Evolutionary conservation across 1,140 invertebrate genomes (phyloP).

Genomic region (Holotrichia oblita): DNA sequence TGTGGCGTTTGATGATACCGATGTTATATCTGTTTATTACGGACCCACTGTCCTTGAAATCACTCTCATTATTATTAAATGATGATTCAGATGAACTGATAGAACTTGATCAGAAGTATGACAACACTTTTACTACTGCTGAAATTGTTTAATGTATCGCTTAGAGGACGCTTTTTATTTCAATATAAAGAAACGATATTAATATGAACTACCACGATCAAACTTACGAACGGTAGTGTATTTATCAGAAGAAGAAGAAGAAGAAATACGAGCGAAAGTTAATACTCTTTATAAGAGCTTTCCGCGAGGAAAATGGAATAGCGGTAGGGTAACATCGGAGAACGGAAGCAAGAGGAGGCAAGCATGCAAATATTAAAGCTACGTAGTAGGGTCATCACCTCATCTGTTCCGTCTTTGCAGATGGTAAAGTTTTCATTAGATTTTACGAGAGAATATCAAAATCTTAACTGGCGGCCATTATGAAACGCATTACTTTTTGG

Average conservation of each 20-base stretch:
- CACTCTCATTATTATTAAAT: no score
- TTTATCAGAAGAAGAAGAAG: neutral
- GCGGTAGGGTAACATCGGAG: neutral
- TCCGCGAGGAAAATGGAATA: neutral
- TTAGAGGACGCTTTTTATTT: no score
- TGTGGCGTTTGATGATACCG: no score
- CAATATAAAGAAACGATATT: no score
- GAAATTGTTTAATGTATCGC: no score
- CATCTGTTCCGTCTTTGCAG: neutral
- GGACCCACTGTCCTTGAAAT: no score
- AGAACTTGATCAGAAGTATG: no score
- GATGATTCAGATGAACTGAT: no score
- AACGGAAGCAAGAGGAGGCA: neutral
- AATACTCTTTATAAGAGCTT: neutral
- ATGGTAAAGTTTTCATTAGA: slow-evolving; percentile 13
- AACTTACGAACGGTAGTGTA: no score
- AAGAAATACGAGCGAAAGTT: neutral
- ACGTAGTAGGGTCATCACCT: slow-evolving; percentile 3
- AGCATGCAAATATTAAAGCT: neutral
- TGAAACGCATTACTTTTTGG: neutral
- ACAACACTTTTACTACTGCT: no score
- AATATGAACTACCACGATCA: no score
- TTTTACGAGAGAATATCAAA: slow-evolving; percentile 7
- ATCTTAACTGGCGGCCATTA: neutral
- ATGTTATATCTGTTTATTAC: no score